Percentiles rank a stretch among this genome's conserved stretches.
Conservation (phyloP, 2,113 vertebrate species). For the Garra rufa region DNA sequence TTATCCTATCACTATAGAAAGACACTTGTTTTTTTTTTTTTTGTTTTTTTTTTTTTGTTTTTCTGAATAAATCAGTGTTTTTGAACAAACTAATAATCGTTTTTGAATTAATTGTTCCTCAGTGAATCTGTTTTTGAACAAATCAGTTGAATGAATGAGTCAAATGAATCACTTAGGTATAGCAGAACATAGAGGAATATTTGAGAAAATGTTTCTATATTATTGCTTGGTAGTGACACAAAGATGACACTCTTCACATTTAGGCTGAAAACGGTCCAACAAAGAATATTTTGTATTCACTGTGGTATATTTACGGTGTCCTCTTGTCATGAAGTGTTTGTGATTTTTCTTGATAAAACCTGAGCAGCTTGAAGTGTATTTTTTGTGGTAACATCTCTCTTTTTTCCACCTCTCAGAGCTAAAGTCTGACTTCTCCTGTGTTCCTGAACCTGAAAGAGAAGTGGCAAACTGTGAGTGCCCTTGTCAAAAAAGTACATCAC, state of each 20-base stretch:
- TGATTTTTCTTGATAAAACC: not conserved
- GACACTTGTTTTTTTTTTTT: too few relatives aligned
- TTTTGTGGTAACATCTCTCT: conserved; percentile 3
- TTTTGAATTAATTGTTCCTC: not conserved
- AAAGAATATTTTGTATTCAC: too few relatives aligned
- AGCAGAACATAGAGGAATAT: not conserved
- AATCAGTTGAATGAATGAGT: not conserved
- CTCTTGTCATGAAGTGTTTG: not conserved
- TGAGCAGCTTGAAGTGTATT: not conserved
- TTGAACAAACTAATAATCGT: too few relatives aligned
- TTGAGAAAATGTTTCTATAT: not conserved
- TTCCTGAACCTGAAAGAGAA: conserved; percentile 44
- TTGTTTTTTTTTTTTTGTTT: too few relatives aligned
- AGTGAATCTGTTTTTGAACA: not conserved
- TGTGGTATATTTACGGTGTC: not conserved
- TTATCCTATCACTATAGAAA: too few relatives aligned
- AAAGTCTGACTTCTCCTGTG: conserved; percentile 35
- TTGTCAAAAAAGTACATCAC: conserved; percentile 40
- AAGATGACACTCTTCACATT: not conserved
- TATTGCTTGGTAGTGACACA: not conserved
- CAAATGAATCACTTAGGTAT: not conserved
- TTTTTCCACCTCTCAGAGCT: conserved; percentile 5
- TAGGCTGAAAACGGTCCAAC: too few relatives aligned
- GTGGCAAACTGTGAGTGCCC: conserved; percentile 31
- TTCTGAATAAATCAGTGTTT: too few relatives aligned